Percentiles rank a stretch among this genome's conserved stretches.
phyloP scores from a whole-genome alignment of 23 tunicate genomes.

The Phallusia fumigata region DNA sequence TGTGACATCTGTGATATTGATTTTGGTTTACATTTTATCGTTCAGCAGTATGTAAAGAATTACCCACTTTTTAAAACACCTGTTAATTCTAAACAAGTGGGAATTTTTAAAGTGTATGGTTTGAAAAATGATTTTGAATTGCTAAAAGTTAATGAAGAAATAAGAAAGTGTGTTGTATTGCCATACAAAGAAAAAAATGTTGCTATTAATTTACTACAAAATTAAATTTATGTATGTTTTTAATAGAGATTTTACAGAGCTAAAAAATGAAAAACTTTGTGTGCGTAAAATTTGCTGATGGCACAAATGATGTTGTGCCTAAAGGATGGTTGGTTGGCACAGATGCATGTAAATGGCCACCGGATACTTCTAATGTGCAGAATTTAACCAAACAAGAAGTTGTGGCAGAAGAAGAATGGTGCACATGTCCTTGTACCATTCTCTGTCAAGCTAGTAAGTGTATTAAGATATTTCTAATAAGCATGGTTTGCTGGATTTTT shows the following conservation, averaged over 20 bases:
- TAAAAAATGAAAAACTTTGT: constrained; percentile 4
- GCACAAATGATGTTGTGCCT: constrained; percentile 13
- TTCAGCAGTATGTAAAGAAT: no score
- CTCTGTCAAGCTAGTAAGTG: constrained; percentile 4
- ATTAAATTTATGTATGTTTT: background rate
- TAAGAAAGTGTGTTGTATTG: background rate
- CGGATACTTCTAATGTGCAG: background rate
- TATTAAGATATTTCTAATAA: no score
- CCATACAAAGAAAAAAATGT: background rate
- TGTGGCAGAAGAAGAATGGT: background rate
- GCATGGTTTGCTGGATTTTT: no score
- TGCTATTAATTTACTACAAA: background rate
- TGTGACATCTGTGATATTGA: no score
- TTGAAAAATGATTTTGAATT: background rate
- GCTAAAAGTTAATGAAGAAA: background rate
- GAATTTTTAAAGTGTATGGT: background rate
- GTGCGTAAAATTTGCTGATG: background rate
- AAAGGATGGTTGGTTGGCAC: background rate
- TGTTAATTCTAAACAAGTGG: background rate
- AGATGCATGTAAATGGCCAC: background rate
- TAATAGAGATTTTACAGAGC: background rate
- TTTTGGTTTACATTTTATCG: no score
- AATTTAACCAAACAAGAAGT: background rate
- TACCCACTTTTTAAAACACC: background rate
- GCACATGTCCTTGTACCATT: background rate